These are phyloP conservation scores for Ammodramus savannarum DNA, from an alignment of 2,113 vertebrate species.

Conservation along the genomic window DNA sequence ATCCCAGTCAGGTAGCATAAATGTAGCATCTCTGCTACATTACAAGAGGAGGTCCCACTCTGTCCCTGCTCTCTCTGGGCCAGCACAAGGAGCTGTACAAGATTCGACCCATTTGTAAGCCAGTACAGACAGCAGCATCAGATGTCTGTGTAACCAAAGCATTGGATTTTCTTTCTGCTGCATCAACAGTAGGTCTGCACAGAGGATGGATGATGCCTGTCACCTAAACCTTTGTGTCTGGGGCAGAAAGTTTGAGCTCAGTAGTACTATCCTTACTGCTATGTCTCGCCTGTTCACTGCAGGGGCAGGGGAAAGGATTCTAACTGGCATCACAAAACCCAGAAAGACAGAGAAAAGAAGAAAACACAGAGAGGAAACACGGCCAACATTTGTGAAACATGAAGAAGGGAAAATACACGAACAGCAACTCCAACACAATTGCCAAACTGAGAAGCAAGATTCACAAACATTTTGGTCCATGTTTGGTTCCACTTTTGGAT, in stretches of 20 bases:
- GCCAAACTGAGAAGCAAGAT: neutral
- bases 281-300: neutral
- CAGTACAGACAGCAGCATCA: neutral
- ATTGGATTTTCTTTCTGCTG: neutral
- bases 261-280: neutral
- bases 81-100: neutral
- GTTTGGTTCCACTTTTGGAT: neutral
- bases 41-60: neutral
- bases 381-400: neutral
- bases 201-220: neutral
- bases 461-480: neutral
- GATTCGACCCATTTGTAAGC: neutral
- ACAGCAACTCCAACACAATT: neutral
- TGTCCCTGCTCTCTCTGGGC: neutral
- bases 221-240: neutral
- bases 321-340: neutral
- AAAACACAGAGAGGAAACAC: neutral
- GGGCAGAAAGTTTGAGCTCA: neutral
- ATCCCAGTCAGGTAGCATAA: neutral
- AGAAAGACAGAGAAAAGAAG: neutral
- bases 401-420: neutral
- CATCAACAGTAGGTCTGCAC: neutral
- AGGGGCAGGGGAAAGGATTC: neutral
- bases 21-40: neutral
- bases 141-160: neutral